These are phyloP conservation scores for Leptinotarsa juncta DNA, from an alignment of 2,888 invertebrate species.

Conservation along the genomic window DNA sequence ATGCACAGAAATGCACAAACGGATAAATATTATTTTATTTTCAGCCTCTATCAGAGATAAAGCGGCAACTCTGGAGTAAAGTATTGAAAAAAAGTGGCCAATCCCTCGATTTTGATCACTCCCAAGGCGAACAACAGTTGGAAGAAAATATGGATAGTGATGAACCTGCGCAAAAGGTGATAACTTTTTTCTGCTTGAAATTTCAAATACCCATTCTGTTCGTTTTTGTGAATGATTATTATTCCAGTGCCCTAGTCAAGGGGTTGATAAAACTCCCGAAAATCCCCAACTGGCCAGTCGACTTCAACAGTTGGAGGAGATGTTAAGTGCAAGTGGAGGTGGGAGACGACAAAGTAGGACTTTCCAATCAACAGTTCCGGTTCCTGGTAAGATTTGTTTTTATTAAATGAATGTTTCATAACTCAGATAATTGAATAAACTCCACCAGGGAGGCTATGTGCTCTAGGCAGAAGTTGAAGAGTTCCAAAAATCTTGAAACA, in stretches of 20 bases:
- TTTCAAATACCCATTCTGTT: neutral
- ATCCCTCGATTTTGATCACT: slow-evolving; percentile 31
- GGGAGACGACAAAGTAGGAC: slow-evolving; percentile 57
- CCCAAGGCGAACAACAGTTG: neutral
- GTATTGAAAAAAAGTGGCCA: slow-evolving; percentile 45
- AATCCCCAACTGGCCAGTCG: slow-evolving; percentile 64
- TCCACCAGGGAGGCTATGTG: no score
- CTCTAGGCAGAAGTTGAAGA: slow-evolving; percentile 12
- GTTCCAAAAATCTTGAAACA: neutral
- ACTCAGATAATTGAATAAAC: no score
- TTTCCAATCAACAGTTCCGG: slow-evolving; percentile 57
- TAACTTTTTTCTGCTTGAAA: neutral
- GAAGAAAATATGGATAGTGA: slow-evolving; percentile 22
- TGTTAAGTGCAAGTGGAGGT: slow-evolving; percentile 64
- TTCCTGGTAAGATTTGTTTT: slow-evolving; percentile 45
- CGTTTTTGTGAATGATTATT: neutral
- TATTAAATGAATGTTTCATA: neutral
- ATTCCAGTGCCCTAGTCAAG: slow-evolving; percentile 4
- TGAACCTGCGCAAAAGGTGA: slow-evolving; percentile 20
- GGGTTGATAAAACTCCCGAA: slow-evolving; percentile 33
- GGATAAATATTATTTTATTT: slow-evolving; percentile 33
- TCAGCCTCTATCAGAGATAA: slow-evolving; percentile 71
- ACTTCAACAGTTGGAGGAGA: slow-evolving; percentile 68
- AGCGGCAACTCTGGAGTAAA: slow-evolving; percentile 66
- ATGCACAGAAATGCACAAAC: no score